phyloP scores from a whole-genome alignment of 64 coral and sea anemone species.

The Actinia equina region DNA sequence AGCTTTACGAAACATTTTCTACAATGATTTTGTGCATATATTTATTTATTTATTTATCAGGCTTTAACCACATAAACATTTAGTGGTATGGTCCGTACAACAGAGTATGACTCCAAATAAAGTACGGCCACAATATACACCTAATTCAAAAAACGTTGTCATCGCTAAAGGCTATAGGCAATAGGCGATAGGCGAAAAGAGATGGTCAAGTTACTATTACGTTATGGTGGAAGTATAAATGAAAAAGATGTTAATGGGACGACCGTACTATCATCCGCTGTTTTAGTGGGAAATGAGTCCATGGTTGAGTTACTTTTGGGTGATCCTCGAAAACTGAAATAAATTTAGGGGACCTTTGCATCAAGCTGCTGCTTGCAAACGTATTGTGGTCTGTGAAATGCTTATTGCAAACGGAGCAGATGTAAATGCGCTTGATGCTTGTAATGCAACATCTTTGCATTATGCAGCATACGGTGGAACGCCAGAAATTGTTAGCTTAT shows the following conservation, averaged over 20 bases:
- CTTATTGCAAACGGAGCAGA: conserved; percentile 23
- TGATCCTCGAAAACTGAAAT: background rate
- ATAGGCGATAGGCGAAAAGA: too few relatives aligned
- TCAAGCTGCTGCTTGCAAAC: conserved; percentile 27
- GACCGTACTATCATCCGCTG: conserved; percentile 5
- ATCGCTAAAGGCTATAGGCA: too few relatives aligned
- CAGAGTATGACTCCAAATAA: too few relatives aligned
- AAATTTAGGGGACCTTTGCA: conserved; percentile 38
- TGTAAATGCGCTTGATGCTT: conserved; percentile 14
- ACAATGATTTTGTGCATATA: too few relatives aligned
- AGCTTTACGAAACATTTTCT: too few relatives aligned
- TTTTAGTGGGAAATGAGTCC: conserved; percentile 12
- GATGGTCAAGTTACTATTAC: conserved; percentile 5
- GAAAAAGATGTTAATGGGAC: conserved; percentile 29
- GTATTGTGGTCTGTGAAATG: background rate
- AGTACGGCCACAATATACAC: too few relatives aligned
- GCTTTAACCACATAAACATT: too few relatives aligned
- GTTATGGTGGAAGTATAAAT: background rate
- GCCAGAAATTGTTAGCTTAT: conserved; percentile 28
- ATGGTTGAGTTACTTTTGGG: conserved; percentile 19
- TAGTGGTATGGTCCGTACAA: too few relatives aligned
- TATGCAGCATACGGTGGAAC: conserved; percentile 46
- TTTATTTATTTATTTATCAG: too few relatives aligned
- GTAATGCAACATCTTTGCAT: conserved; percentile 18
- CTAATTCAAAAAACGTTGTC: too few relatives aligned